Base-by-base conservation (phyloP, 2,888 invertebrate genomes). In the Bombylius major region DNA sequence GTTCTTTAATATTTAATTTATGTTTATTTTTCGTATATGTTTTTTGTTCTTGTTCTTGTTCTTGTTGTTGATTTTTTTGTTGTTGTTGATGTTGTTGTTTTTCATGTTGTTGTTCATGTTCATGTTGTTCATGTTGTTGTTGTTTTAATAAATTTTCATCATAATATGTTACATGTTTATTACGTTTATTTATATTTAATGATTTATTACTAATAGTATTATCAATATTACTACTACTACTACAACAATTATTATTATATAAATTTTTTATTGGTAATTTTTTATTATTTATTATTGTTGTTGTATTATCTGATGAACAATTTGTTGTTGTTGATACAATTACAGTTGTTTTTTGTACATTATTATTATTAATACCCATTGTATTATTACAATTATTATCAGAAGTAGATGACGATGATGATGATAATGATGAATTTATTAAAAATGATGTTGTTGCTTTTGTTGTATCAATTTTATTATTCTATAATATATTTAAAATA, bases 331-430 rank as follows among this genome's bases (percentile, higher is more conserved):
- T 60, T 52, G 61, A 59, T 53, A 64, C 61, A 49, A 61, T 59
- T 55, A 63, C 61, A 33, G 61, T 61, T 50, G 63, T 57, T 59
- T 60, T 65, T 59, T 78, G 77, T 69, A 77, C 77, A 73, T 77
- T 76, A 70, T 77, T 75, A 39, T 11, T 39, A 39, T 39, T n/a
- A n/a, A n/a, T n/a, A 62, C 77, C 78, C 65, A 73, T 73, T 70
- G 75, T 76, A 66, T 72, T 76, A 72, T 78, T 77, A 39, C 11
- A 6, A 42, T 11, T 36, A 36, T 36, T 36, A 36, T 36, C 36
- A 36, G 6, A 6, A 36, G 5, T 36, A n/a, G n/a, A n/a, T n/a
- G n/a, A n/a, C n/a, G 23, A 23, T 23, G 23, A 23, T 23, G 23
- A 23, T 23, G 23, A 23, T 23, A 3, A 23, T 36, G 36, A 42